Evolutionary conservation across 2,113 vertebrate genomes (phyloP), one percentile per base, ranked within the genome.

Genomic region (Penelope pileata): DNA sequence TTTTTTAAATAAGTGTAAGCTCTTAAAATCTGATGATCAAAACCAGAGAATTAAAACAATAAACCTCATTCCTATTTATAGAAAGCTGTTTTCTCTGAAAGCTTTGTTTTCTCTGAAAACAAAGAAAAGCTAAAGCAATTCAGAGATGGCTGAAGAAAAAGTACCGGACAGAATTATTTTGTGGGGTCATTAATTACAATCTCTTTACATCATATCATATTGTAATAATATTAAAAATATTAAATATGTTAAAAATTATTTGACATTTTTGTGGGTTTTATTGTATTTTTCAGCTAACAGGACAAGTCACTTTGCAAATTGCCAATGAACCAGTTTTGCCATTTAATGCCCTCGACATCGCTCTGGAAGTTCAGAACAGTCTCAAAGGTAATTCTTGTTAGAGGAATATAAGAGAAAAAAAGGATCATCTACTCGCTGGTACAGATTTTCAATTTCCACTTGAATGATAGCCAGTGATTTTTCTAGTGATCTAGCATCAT

Each of bases 301-400:
- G 98, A 91, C 99, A 99, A 97, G 98, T 99, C 95, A 97, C 99
- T 96, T 97, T 99, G 62, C 97, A 98, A 77, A 98, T 99, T 96
- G 98, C 98, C 94, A 98, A 8, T 36, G 98, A 98, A 91, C 98
- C 99, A 0, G 99, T 99, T 96, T 97, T 99, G 95, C 99, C 99
- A 2, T 99, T 99, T 96, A 99, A 97, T 96, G 98, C 99, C 90
- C 98, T 99, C 51, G 99, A 99, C 96, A 97, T 99, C 43, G 99
- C 98, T 1, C 97, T 99, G 96, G 98, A 99, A 97, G 97, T 99
- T 96, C 99, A 99, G 96, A 99, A 98, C 96, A 99, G 97, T 88
- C 98, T 99, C 76, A 99, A 98, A 99, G 99, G 99, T 99, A 98
- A 98, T 89, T 96, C 90, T 72, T 85, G 29, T 86, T 85, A 93